Percentiles rank a stretch among this genome's conserved stretches.
Evolutionary conservation across 2,113 vertebrate genomes (phyloP).

Genomic region (Daphoenositta chrysoptera): DNA sequence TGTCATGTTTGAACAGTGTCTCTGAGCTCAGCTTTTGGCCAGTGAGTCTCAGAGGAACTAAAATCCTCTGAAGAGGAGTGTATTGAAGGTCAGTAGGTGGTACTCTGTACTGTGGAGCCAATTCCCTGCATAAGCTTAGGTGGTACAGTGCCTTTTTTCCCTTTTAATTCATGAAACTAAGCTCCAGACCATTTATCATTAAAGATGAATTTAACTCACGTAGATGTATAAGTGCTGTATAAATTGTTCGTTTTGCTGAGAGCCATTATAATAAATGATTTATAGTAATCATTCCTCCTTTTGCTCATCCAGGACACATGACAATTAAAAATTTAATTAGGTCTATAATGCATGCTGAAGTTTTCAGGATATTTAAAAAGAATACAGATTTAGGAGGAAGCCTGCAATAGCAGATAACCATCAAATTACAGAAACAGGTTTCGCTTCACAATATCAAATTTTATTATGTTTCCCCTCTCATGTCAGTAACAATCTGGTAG

Average conservation of each 20-base stretch:
- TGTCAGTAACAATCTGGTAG: background rate
- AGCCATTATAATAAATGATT: conserved; percentile 6
- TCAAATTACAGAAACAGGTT: background rate
- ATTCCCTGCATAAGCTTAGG: background rate
- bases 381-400: background rate
- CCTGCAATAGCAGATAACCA: background rate
- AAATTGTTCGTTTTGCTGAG: background rate
- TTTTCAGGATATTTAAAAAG: background rate
- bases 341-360: background rate
- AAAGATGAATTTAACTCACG: background rate
- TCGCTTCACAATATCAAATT: background rate
- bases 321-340: conserved; percentile 14
- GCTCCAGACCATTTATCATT: background rate
- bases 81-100: background rate
- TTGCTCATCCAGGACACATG: background rate
- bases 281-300: background rate
- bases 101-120: background rate
- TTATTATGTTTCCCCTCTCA: background rate
- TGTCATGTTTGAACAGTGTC: background rate
- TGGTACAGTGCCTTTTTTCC: background rate
- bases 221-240: background rate
- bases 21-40: background rate
- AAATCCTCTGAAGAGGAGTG: background rate
- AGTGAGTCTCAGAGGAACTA: background rate
- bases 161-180: background rate